These are phyloP conservation scores for Nemoura dubitans DNA, from an alignment of 2,888 invertebrate genomes.

Conservation along the genomic window DNA sequence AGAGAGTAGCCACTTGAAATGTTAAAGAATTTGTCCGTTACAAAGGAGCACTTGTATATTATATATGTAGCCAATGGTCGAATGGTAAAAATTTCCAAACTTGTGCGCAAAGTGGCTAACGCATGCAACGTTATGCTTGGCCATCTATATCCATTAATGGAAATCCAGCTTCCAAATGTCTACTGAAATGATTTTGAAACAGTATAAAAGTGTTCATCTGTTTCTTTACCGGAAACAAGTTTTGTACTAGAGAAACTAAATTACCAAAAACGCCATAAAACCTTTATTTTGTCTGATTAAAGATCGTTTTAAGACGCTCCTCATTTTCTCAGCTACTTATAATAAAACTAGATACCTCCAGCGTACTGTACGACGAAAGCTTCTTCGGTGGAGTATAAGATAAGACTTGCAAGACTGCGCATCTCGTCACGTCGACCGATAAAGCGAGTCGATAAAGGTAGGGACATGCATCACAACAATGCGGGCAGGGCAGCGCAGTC, in stretches of 20 bases:
- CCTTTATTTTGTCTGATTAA: background rate
- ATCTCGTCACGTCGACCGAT: too few species aligned
- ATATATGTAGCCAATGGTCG: background rate
- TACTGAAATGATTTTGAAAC: background rate
- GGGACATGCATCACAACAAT: background rate
- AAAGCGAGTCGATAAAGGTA: background rate
- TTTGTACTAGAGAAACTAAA: background rate
- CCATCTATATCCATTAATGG: background rate
- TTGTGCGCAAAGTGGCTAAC: background rate
- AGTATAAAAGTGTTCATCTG: background rate
- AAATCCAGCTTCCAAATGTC: background rate
- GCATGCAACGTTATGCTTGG: background rate
- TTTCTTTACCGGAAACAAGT: too few species aligned
- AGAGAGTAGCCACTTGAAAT: background rate
- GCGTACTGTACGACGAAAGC: background rate
- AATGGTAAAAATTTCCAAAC: background rate
- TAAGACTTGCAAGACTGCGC: background rate
- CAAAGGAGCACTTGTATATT: background rate
- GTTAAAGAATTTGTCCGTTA: background rate
- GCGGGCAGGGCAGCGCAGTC: background rate
- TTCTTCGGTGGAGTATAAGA: background rate
- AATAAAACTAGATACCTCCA: background rate
- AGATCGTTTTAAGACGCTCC: background rate
- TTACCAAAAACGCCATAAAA: background rate
- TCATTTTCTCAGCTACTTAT: background rate